Percentiles rank a stretch among this genome's conserved stretches.
Conservation (phyloP, 2,113 vertebrate species). For the Nerophis ophidion region DNA sequence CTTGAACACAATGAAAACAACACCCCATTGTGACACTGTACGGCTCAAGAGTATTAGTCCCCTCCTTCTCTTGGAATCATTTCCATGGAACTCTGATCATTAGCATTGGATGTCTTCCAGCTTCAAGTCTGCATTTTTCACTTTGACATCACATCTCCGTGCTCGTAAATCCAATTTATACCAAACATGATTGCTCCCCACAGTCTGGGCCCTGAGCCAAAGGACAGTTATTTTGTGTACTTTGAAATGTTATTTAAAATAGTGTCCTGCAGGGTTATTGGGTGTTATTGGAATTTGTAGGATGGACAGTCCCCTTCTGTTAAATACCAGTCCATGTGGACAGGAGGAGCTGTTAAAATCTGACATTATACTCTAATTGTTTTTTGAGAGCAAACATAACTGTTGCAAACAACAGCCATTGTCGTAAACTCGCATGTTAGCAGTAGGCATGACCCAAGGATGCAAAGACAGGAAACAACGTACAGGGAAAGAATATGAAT, state of each 20-base stretch:
- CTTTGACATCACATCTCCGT: slow-evolving; percentile 43
- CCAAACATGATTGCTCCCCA: slow-evolving; percentile 20
- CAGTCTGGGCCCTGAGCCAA: slow-evolving; percentile 20
- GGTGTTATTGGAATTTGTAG: slow-evolving; percentile 39
- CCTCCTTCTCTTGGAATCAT: slow-evolving; percentile 30
- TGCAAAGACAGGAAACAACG: too few species aligned
- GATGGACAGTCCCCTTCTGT: slow-evolving; percentile 19
- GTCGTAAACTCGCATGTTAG: too few species aligned
- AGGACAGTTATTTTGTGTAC: slow-evolving; percentile 26
- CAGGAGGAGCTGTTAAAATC: slow-evolving; percentile 24
- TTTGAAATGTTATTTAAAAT: slow-evolving; percentile 39
- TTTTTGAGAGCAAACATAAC: slow-evolving; percentile 43
- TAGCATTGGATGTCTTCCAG: slow-evolving; percentile 41
- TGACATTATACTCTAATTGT: slow-evolving; percentile 45
- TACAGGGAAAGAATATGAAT: too few species aligned
- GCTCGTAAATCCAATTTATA: slow-evolving; percentile 31
- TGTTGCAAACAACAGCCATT: background rate
- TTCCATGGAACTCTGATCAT: slow-evolving; percentile 45
- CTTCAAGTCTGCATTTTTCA: slow-evolving; percentile 39
- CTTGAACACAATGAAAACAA: slow-evolving; percentile 16
- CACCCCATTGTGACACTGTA: slow-evolving; percentile 31
- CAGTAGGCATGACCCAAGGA: too few species aligned
- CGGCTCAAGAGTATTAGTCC: slow-evolving; percentile 22
- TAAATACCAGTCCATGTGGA: slow-evolving; percentile 32
- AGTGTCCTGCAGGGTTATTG: slow-evolving; percentile 25